Base-by-base conservation (phyloP, 2,888 invertebrate species). In the Hoplodrina ambigua region DNA sequence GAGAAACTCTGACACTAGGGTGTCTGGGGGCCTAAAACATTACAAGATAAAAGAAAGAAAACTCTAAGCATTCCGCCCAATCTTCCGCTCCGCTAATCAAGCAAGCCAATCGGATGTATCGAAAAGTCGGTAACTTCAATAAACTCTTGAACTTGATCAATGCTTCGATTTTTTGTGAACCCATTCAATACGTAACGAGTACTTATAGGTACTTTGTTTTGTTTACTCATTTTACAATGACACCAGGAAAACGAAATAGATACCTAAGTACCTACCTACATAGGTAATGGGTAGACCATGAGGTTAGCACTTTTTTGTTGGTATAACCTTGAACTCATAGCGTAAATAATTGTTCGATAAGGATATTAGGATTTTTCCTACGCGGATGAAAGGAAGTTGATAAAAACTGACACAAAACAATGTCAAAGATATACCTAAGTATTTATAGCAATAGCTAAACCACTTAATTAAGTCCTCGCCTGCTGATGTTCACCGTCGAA, bases 211-310 rank as follows among this genome's bases (percentile, higher is more conserved):
- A 61, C 15, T 20, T 67, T 30, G 58, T 50, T 33, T 73, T 79
- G 75, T 76, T 73, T 74, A 71, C 33, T 49, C 8, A 68, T 68
- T 56, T 63, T 60, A 55, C 25, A 67, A 53, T 56, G 49, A 63
- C 53, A 79, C 1, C 49, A 62, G 75, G 75, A 76, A 78, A 53
- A 50, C 11, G 17, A 74, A 78, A 62, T 78, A 67, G 61, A 61
- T 52, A 49, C 10, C 4, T 78, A 67, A 58, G 58, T 52, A 49
- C 10, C 4, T 59, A 60, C 19, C 0, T 46, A 74, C 4, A 17
- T 25, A 15, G 0, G 20, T 64, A 49, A 72, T 56, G 55, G 44
- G 13, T 37, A 52, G 25, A 63, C 68, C 75, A 74, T 79, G 80
- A 76, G 37, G 54, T 62, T 52, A 33, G 79, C 57, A 61, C 1